Base-by-base conservation (phyloP, 2,113 vertebrate genomes). In the Tauraco erythrolophus region DNA sequence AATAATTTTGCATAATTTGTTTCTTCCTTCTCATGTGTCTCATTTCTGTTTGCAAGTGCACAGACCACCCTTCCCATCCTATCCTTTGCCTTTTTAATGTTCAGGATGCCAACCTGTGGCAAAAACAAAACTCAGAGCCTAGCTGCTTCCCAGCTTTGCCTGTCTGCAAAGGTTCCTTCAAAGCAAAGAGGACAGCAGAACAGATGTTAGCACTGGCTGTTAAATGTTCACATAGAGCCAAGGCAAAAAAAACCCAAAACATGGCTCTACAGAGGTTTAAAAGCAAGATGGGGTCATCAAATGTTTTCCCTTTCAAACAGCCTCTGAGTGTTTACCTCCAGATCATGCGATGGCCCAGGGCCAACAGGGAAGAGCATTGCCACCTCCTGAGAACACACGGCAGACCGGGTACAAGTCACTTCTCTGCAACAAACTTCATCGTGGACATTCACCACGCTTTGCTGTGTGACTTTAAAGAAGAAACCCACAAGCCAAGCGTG, bases 191-290 rank as follows among this genome's bases (percentile, higher is more conserved):
- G 77, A 33, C 35, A 84, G 39, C 28, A 14, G 46, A 41, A 71
- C 84, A 86, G 79, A 24, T 33, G 48, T 7, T 70, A 54, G 24
- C 33, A 5, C 62, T 46, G 82, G 72, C 56, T 62, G 56, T 35
- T 64, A 54, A 75, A 81, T 7, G 0, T 19, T 64, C 53, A 62
- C 41, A 6, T 1, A 16, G 28, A 75, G 50, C 77, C 82, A 84
- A n/a, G 53, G 8, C 1, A 1, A 14, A 37, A 82, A 45, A 80
- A 25, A 41, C 8, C 0, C 37, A 57, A 35, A 0, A 19, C 2
- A 10, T 31, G 56, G 39, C 4, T 41, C 7, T 53, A 57, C 10
- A n/a, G 48, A 71, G 39, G 8, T 74, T 69, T 10, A 39, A 74
- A 54, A 53, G 30, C 0, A 5, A 62, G 22, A 35, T 5, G 53